Conservation (phyloP, 2,113 vertebrate genomes). For the Spizaetus ornatus region DNA sequence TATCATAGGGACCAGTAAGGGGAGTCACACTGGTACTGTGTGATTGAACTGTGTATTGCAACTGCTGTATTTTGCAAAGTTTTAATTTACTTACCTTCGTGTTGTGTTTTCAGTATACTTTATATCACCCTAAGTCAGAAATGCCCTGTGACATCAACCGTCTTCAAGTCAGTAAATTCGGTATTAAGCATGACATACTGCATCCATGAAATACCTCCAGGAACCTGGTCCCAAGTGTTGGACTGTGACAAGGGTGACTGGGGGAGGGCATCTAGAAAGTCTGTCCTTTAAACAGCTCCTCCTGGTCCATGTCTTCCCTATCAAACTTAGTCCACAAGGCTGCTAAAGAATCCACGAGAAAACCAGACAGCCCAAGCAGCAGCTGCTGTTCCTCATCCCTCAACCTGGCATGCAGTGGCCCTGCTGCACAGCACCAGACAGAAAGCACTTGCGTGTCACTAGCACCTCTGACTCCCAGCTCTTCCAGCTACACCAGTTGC, state of each 20-base stretch:
- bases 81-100: not conserved
- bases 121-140: not conserved
- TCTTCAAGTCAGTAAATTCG: not conserved
- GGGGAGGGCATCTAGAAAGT: not conserved
- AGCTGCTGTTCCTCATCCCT: not conserved
- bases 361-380: not conserved
- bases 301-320: too few relatives aligned
- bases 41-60: not conserved
- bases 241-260: not conserved
- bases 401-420: accelerated
- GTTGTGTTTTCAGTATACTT: not conserved
- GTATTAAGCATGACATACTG: not conserved
- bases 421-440: not conserved
- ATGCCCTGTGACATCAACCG: not conserved
- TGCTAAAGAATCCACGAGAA: not conserved
- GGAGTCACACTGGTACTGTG: not conserved
- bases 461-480: not conserved
- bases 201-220: not conserved
- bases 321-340: not conserved
- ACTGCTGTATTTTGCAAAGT: not conserved
- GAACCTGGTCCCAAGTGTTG: not conserved
- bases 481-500: not conserved
- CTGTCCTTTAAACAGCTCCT: not conserved
- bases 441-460: too few relatives aligned
- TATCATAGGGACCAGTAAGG: not conserved